Evolutionary conservation across 1,140 invertebrate genomes (phyloP).

Genomic region (Hylaeus volcanicus): DNA sequence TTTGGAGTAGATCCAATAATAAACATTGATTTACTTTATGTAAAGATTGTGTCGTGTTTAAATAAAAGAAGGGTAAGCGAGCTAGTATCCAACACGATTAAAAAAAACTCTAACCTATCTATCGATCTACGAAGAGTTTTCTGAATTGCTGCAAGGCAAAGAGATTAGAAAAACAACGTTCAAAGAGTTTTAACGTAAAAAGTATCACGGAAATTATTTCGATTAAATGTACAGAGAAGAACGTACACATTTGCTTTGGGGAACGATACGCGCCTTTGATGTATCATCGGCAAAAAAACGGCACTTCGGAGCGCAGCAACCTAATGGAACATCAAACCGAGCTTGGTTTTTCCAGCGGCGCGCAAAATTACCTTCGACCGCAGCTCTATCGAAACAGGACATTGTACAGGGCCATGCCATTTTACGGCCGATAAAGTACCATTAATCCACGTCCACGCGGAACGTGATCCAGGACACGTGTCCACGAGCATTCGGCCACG

Average conservation of each 20-base stretch:
- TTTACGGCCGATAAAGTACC: conserved; percentile 20
- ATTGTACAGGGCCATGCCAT: not conserved
- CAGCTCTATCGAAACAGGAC: not conserved
- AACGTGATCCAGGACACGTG: conserved; percentile 37
- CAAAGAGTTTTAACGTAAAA: too few species aligned
- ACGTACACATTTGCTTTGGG: not conserved
- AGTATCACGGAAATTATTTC: not conserved
- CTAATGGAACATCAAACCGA: not conserved
- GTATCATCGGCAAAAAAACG: not conserved
- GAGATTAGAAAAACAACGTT: too few species aligned
- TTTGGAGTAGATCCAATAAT: too few species aligned
- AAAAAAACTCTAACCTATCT: too few species aligned
- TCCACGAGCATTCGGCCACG: not conserved
- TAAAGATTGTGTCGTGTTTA: too few species aligned
- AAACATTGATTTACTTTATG: too few species aligned
- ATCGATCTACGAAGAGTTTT: too few species aligned
- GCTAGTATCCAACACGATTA: too few species aligned
- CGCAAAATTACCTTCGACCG: not conserved
- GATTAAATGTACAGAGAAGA: not conserved
- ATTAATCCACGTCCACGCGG: conserved; percentile 4
- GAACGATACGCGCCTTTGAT: not conserved
- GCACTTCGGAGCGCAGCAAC: not conserved
- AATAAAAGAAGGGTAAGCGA: too few species aligned
- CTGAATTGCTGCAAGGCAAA: too few species aligned
- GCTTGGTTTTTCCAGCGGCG: not conserved